Evolutionary conservation across 2,797 vertebrate genomes (phyloP), one percentile per base, ranked within the genome.

Genomic region (Tragopan temminckii): DNA sequence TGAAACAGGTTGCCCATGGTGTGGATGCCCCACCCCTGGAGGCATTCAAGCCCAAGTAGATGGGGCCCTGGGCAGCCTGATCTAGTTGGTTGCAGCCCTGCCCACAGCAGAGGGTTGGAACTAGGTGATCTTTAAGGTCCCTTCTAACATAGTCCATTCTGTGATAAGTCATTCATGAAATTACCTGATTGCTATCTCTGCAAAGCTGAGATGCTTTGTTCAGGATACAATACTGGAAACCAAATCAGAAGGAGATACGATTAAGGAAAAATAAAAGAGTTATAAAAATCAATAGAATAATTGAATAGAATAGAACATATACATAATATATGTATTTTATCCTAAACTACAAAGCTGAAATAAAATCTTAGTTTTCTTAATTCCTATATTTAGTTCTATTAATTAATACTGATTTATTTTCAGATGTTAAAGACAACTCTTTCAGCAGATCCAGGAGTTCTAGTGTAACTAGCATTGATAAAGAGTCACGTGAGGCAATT

Each of bases 361-460:
- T 6, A 40, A 87, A 18, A 7, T 13, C 5, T 62, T 6, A 25
- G n/a, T 83, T 59, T 19, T 75, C 18, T 67, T 87, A 70, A 78
- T 83, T 11, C 6, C 21, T 87, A 9, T 7, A 7, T 64, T 93
- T 53, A 53, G 16, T 96, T 85, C 10, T 86, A 81, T 86, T 91
- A 85, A 96, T 85, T 70, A 81, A 85, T 96, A 27, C 64, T 92
- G 87, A 52, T 88, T 95, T 85, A 29, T 95, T 98, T 98, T 95
- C 96, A 99, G 99, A 99, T 98, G 98, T 99, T 96, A 98, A 98
- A 98, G 99, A 99, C 98, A 99, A 99, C 97, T 99, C 99, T 66
- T 99, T 99, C 98, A 99, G 99, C 97, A 99, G 99, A 93, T 99
- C 99, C 2, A 98, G 99, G 96, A 99, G 99, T 97, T 99, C 99